Evolutionary conservation across 1,140 invertebrate species (phyloP).

Genomic region (Magallana angulata): DNA sequence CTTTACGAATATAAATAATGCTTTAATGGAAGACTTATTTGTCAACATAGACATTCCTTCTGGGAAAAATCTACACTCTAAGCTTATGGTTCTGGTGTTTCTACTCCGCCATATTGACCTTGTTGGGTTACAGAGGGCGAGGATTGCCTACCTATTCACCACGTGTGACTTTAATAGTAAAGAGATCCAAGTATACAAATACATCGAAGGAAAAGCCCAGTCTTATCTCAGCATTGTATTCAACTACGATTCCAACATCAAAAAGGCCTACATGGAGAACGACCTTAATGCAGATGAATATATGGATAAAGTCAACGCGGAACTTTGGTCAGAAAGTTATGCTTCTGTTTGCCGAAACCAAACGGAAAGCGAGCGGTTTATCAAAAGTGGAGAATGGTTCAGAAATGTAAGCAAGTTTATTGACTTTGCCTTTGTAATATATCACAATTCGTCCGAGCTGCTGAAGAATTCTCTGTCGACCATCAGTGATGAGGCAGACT

Average conservation of each 20-base stretch:
- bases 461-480: not conserved
- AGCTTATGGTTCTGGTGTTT: not conserved
- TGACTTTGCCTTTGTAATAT: not conserved
- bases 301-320: not conserved
- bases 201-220: conserved; percentile 1
- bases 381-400: conserved; percentile 7
- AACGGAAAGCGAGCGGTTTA: not conserved
- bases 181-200: not conserved
- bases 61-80: conserved; percentile 2
- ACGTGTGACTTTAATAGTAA: not conserved
- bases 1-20: conserved; percentile 8
- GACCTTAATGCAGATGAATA: not conserved
- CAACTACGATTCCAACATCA: not conserved
- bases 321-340: not conserved
- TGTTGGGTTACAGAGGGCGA: conserved; percentile 24
- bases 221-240: not conserved
- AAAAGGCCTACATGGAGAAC: not conserved
- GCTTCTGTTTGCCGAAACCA: not conserved
- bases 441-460: not conserved
- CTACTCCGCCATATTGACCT: not conserved
- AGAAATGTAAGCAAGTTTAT: conserved; percentile 24
- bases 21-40: not conserved
- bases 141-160: not conserved
- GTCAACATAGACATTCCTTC: not conserved
- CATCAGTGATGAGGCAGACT: not conserved